Evolutionary conservation across 2,888 invertebrate genomes (phyloP).

Genomic region (Watsonalla binaria): DNA sequence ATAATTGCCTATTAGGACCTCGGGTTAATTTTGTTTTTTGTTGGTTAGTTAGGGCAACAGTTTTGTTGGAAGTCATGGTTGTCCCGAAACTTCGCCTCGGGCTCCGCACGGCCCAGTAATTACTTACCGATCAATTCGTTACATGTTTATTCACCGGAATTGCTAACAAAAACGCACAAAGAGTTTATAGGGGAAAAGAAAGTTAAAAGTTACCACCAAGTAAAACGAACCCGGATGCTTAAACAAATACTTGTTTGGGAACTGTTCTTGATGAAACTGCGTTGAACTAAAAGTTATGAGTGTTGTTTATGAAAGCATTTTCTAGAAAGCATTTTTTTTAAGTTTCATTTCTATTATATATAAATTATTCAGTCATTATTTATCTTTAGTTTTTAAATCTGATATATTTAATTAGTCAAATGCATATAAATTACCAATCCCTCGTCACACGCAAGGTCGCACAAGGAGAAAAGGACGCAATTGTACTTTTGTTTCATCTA

Average conservation of each 20-base stretch:
- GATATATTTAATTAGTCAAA: no score
- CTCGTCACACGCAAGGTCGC: no score
- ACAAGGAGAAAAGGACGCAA: no score
- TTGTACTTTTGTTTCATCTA: no score
- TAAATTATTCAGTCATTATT: no score
- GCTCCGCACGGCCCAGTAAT: constrained; percentile 43
- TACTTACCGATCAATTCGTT: constrained; percentile 48
- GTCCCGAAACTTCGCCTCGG: constrained; percentile 42
- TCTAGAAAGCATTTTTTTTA: no score
- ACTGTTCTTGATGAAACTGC: background rate
- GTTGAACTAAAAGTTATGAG: background rate
- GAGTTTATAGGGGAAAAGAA: background rate
- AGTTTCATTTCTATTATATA: no score
- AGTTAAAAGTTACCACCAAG: background rate
- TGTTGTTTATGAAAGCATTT: no score
- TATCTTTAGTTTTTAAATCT: no score
- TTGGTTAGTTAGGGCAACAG: constrained; percentile 14
- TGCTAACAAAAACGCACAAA: constrained; percentile 7
- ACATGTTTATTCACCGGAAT: constrained; percentile 31
- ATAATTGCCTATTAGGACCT: constrained; percentile 6
- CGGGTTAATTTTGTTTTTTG: constrained; percentile 8
- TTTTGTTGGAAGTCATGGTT: constrained; percentile 31
- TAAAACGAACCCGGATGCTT: background rate
- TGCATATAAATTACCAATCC: no score
- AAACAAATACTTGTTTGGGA: background rate